These are phyloP conservation scores for Pterocles orientalis DNA, from an alignment of 2,113 vertebrate genomes.

Conservation along the genomic window DNA sequence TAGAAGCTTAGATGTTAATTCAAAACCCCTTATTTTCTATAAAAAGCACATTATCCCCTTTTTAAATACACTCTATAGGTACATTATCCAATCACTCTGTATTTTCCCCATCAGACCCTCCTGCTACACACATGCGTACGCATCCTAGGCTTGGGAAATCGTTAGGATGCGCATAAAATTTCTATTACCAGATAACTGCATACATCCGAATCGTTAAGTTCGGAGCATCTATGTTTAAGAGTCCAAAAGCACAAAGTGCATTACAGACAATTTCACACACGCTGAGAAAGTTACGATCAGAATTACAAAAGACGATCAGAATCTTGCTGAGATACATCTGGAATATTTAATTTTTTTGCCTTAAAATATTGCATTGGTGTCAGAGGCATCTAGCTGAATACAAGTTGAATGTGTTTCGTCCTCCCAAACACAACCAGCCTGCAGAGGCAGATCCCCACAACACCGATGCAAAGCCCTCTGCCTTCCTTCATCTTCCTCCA, in stretches of 20 bases:
- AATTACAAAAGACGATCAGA: not conserved
- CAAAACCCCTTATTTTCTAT: not conserved
- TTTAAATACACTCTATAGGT: not conserved
- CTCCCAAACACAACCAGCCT: not conserved
- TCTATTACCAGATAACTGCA: not conserved
- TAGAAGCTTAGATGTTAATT: not conserved
- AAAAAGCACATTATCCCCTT: not conserved
- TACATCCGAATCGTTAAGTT: not conserved
- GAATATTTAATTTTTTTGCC: not conserved
- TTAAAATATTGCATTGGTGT: not conserved
- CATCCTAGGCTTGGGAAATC: not conserved
- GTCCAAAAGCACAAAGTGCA: not conserved
- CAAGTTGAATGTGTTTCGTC: not conserved
- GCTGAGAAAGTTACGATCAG: not conserved
- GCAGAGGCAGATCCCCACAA: not conserved
- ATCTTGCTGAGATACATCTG: not conserved
- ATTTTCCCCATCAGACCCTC: not conserved
- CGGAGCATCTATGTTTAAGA: not conserved
- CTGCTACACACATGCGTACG: not conserved
- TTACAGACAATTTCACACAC: not conserved
- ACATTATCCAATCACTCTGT: not conserved
- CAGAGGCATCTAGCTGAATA: not conserved
- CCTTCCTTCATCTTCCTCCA: not conserved
- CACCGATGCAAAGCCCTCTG: fast-evolving
- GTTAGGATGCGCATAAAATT: not conserved